Percentiles rank a stretch among this genome's conserved stretches.
Evolutionary conservation across 2,113 vertebrate genomes (phyloP).

Genomic region (Nannospalax galili): DNA sequence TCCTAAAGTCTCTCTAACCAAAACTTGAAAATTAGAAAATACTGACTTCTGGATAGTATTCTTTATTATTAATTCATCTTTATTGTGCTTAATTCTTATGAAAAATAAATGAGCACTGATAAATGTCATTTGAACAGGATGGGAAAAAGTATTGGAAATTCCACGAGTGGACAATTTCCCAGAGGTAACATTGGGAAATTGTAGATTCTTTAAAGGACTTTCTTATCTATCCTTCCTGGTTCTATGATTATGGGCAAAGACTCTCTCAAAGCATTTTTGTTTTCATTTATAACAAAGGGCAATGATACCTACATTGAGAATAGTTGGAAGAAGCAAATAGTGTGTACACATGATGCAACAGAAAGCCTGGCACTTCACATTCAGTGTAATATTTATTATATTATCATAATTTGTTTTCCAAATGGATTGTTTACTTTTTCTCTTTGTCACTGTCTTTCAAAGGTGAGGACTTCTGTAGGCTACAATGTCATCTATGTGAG

Average conservation of each 20-base stretch:
- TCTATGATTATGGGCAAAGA: neutral
- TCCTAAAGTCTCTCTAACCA: neutral
- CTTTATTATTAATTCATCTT: constrained; percentile 45
- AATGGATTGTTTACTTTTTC: neutral
- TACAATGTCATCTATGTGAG: neutral
- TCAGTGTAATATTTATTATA: neutral
- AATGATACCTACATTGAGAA: neutral
- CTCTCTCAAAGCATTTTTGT: constrained; percentile 1
- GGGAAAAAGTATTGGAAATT: neutral
- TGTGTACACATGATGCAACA: neutral
- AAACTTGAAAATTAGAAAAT: constrained; percentile 35
- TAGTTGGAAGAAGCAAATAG: neutral
- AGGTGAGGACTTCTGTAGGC: neutral
- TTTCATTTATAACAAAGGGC: constrained; percentile 27
- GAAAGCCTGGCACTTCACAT: neutral
- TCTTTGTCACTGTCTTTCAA: neutral
- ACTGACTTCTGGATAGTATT: constrained; percentile 30
- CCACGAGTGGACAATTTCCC: constrained; percentile 9
- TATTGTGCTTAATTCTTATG: neutral
- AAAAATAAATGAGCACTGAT: constrained; percentile 10
- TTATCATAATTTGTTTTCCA: neutral
- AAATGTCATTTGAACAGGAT: constrained; percentile 16
- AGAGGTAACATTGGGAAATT: neutral
- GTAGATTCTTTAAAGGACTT: constrained; percentile 2
- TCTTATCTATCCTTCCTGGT: neutral